Evolutionary conservation across 37 sponge, comb jelly and placozoan species (phyloP), one percentile per base, ranked within the genome.

Genomic region (Oscarella lobularis): DNA sequence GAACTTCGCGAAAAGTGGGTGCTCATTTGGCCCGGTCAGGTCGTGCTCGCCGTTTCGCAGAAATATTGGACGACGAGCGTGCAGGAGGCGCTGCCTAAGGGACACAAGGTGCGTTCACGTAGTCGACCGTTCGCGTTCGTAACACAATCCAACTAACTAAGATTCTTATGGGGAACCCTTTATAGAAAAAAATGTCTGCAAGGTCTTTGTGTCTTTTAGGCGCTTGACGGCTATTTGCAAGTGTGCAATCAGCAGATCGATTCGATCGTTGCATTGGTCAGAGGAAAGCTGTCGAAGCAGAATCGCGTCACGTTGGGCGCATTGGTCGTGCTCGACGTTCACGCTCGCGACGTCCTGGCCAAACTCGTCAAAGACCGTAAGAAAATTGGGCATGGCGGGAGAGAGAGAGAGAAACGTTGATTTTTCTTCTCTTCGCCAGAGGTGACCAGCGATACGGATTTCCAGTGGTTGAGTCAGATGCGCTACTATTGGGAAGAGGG

Each of bases 401-500:
- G n/a, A n/a, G n/a, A n/a, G n/a, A n/a, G n/a, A n/a, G n/a, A n/a
- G n/a, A 48, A 48, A 48, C 60, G 20, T 48, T 48, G 60, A n/a
- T n/a, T n/a, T n/a, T n/a, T n/a, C n/a, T n/a, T n/a, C 20, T 48
- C 60, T 34, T 48, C 40, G 66, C 0, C 79, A 97, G 88, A 87
- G 73, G 90, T 98, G 74, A 79, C 73, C 40, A 86, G 87, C 78
- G 95, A 91, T 35, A 87, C 55, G 74, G 99, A 98, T 76, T 98
- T 98, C 79, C 78, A 90, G 80, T 98, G 99, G 99, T 83, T 98
- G 71, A 88, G 92, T 73, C 99, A 98, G 77, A 38, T 98, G 81
- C 87, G 99, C 0, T 98, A 98, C 82, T 98, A 98, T 81, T 98
- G 95, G 95, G 99, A 98, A 74, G 95, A 91, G 67, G 71, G 71